phyloP scores from a whole-genome alignment of 2,113 vertebrate genomes.

The Channa argus region DNA sequence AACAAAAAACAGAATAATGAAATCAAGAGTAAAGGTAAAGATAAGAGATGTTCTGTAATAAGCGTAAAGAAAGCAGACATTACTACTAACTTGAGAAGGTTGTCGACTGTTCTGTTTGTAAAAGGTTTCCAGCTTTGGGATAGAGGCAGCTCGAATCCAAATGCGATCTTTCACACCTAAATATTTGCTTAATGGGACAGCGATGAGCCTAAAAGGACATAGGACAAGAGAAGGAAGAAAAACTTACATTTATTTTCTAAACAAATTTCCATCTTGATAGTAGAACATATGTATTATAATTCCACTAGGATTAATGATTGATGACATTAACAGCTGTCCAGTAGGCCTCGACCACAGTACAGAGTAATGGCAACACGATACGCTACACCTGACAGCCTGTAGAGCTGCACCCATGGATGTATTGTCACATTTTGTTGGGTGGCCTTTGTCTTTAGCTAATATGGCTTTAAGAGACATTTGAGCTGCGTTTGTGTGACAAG shows the following conservation, averaged over 20 bases:
- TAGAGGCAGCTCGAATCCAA: conserved; percentile 70
- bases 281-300: no score
- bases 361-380: conserved; percentile 30
- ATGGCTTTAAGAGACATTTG: conserved; percentile 59
- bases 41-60: not conserved
- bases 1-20: not conserved
- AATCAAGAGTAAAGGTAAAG: no score
- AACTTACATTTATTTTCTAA: not conserved
- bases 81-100: conserved; percentile 81
- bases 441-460: conserved; percentile 42
- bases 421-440: conserved; percentile 42
- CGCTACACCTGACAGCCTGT: conserved; percentile 31
- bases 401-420: conserved; percentile 21
- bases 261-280: no score
- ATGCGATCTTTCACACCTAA: conserved; percentile 86
- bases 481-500: conserved; percentile 36
- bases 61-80: not conserved
- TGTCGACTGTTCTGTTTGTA: conserved; percentile 76
- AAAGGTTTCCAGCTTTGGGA: conserved; percentile 85
- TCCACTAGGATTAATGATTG: not conserved
- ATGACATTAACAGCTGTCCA: conserved; percentile 36
- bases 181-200: conserved; percentile 83
- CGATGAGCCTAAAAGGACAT: conserved; percentile 80
- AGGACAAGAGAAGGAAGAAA: not conserved
- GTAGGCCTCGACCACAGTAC: not conserved